Percentiles rank a stretch among this genome's conserved stretches.
These are phyloP conservation scores for Rhadina sibilatrix DNA, from an alignment of 2,113 vertebrate species.

Conservation along the genomic window DNA sequence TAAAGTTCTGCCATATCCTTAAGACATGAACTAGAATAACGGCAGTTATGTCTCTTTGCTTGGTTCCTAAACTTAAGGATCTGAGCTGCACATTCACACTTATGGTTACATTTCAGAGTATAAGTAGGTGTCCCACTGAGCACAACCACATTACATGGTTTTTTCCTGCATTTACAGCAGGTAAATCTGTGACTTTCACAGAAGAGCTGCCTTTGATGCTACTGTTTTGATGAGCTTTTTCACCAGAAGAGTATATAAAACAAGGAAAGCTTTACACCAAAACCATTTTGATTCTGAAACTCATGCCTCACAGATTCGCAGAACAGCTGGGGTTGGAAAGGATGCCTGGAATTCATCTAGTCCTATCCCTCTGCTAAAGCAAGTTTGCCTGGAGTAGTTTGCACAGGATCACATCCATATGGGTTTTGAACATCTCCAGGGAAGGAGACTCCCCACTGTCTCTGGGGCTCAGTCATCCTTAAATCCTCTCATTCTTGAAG, in stretches of 20 bases:
- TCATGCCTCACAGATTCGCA: neutral
- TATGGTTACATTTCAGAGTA: neutral
- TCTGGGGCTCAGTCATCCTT: neutral
- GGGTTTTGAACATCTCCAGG: neutral
- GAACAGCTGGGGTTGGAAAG: neutral
- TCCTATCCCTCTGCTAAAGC: neutral
- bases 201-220: neutral
- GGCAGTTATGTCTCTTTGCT: rapidly evolving
- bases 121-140: neutral
- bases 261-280: neutral
- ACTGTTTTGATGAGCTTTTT: neutral
- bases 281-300: neutral
- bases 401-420: rapidly evolving
- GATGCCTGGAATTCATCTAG: neutral
- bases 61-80: neutral
- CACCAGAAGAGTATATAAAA: neutral
- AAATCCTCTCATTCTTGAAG: no score
- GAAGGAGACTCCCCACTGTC: neutral
- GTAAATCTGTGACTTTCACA: neutral
- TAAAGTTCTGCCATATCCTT: neutral
- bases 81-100: neutral
- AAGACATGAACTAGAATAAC: neutral
- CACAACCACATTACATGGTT: neutral
- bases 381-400: neutral
- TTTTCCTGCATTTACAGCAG: neutral